A percentile compares a stretch with the other conserved stretches of the same genome.
Conservation (phyloP, 1,140 invertebrate genomes). For the Coenobita brevimanus region DNA sequence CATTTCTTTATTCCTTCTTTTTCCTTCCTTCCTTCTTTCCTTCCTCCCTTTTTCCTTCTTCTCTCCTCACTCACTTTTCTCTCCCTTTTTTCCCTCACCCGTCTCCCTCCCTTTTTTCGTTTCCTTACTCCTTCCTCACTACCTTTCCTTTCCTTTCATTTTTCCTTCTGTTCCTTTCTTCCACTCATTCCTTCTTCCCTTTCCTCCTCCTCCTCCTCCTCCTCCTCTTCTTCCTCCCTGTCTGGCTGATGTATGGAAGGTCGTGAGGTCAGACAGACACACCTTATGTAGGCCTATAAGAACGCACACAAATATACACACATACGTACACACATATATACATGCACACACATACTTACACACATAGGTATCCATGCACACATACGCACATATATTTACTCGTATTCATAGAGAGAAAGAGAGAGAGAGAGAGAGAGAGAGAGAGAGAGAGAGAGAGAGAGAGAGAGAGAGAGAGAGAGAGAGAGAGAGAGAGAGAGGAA, state of each 20-base stretch:
- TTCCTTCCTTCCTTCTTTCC: too few species aligned
- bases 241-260: background rate
- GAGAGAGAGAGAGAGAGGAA: too few species aligned
- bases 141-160: too few species aligned
- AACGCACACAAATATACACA: background rate
- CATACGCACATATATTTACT: slow-evolving; percentile 10
- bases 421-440: background rate
- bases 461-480: too few species aligned
- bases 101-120: background rate
- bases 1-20: too few species aligned
- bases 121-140: background rate
- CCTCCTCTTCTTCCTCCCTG: background rate
- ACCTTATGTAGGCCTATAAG: slow-evolving; percentile 28
- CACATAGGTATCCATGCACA: slow-evolving; percentile 11
- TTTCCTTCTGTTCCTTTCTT: background rate
- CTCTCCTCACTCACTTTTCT: too few species aligned
- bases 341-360: slow-evolving; percentile 12
- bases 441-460: background rate
- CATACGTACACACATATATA: background rate
- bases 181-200: background rate
- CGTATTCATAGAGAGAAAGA: slow-evolving; percentile 10
- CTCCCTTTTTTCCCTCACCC: too few species aligned
- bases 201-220: background rate
- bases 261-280: background rate
- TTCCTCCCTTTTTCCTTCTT: too few species aligned